Evolutionary conservation across 2,888 invertebrate genomes (phyloP).

Genomic region (Dicyrtoma fusca): DNA sequence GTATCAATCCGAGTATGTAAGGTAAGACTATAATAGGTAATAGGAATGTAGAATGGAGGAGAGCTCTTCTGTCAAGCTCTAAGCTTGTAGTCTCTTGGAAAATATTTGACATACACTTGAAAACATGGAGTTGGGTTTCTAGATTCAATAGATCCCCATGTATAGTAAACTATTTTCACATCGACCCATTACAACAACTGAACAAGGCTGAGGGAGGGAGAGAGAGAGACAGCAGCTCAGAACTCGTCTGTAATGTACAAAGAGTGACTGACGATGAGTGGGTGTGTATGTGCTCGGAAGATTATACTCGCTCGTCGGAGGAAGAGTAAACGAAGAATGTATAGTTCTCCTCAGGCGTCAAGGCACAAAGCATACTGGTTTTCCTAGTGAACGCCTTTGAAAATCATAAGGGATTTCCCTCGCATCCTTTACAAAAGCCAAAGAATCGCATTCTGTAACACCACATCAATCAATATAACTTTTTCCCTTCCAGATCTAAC

Average conservation of each 20-base stretch:
- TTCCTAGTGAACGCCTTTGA: slow-evolving; percentile 7
- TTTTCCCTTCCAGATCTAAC: slow-evolving; percentile 12
- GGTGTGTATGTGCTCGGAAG: background rate
- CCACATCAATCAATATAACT: slow-evolving; percentile 33
- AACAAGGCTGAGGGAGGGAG: slow-evolving; percentile 2
- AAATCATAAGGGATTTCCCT: slow-evolving; percentile 27
- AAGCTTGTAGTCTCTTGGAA: background rate
- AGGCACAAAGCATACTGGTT: background rate
- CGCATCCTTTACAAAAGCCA: slow-evolving; percentile 20
- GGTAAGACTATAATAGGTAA: background rate
- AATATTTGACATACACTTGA: slow-evolving; percentile 22
- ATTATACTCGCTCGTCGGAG: background rate
- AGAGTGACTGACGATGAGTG: background rate
- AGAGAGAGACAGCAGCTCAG: slow-evolving; percentile 4
- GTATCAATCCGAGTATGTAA: too few species aligned
- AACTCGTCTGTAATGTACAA: background rate
- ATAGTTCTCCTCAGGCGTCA: background rate
- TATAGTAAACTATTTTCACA: slow-evolving; percentile 25
- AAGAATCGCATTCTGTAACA: slow-evolving; percentile 21
- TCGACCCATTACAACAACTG: too few species aligned
- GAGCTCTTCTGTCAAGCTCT: too few species aligned
- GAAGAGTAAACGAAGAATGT: slow-evolving; percentile 23
- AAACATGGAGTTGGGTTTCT: background rate
- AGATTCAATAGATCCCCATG: slow-evolving; percentile 19
- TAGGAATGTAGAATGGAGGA: background rate